Base-by-base conservation (phyloP, 2,888 invertebrate species). In the Punctoribates punctum region DNA sequence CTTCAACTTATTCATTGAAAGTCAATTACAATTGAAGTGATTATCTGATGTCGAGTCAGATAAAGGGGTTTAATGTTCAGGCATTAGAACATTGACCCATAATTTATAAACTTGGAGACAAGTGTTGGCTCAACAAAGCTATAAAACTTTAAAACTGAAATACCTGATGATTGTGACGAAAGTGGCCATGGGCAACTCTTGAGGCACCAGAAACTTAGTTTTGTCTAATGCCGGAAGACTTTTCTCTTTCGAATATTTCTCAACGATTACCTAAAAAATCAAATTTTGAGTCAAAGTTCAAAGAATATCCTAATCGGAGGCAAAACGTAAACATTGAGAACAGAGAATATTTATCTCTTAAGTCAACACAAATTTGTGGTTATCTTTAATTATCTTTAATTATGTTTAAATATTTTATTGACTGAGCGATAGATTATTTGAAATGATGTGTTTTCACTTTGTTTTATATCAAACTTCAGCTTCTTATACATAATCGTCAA, bases 131-230 rank as follows among this genome's bases (percentile, higher is more conserved):
- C 13, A 42, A 42, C 34, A 6, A 6, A 4, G 34, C n/a, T n/a
- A n/a, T n/a, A n/a, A n/a, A n/a, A n/a, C n/a, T n/a, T n/a, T n/a
- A n/a, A n/a, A n/a, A n/a, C n/a, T n/a, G n/a, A 34, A 25, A n/a
- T 86, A 93, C 93, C 91, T 90, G 84, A 94, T 91, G 78, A 94
- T 91, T 78, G 90, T 90, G 81, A 92, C 87, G 82, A 94, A 91
- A 84, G 94, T 93, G 73, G 93, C 92, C 89, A 94, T 91, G 0
- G 93, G 91, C 70, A 93, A 88, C 83, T 93, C 93, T 86, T 92
- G 91, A 1, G 94, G 94, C 17, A 94, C 93, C 81, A 94, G 85
- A 85, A 92, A 94, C 84, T 94, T 94, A 0, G 90, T 89, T 85
- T 93, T 94, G 83, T 92, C 92, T 83, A 94, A 83, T 17, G 88